These are phyloP conservation scores for Nephrotoma flavescens DNA, from an alignment of 2,888 invertebrate genomes.

Conservation along the genomic window DNA sequence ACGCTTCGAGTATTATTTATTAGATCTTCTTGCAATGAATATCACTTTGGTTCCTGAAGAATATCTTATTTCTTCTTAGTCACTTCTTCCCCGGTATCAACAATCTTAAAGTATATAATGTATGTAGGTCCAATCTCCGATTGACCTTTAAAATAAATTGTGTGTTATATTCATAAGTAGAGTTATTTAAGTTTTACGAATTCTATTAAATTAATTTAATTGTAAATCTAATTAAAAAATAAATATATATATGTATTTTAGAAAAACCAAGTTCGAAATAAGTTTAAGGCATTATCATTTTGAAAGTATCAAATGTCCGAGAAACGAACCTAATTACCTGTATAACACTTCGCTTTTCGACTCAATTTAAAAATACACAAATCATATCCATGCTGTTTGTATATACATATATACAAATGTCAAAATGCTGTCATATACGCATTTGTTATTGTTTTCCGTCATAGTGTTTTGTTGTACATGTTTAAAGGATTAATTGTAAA, in stretches of 20 bases:
- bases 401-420: neutral
- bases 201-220: neutral
- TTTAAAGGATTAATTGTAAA: neutral
- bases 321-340: neutral
- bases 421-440: neutral
- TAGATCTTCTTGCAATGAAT: neutral
- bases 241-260: neutral
- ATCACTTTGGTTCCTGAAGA: neutral
- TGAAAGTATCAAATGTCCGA: neutral
- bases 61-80: neutral
- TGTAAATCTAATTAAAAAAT: neutral
- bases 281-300: neutral
- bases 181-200: neutral
- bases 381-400: neutral
- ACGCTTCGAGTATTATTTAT: neutral
- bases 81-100: neutral
- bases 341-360: neutral
- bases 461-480: neutral
- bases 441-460: neutral
- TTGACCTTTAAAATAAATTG: neutral
- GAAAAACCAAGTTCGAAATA: neutral
- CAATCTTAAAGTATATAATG: neutral
- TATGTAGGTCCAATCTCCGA: neutral
- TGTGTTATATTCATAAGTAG: neutral
- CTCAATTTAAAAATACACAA: neutral